phyloP scores from a whole-genome alignment of 2,797 vertebrate genomes.

The Eurystomus glaucurus region DNA sequence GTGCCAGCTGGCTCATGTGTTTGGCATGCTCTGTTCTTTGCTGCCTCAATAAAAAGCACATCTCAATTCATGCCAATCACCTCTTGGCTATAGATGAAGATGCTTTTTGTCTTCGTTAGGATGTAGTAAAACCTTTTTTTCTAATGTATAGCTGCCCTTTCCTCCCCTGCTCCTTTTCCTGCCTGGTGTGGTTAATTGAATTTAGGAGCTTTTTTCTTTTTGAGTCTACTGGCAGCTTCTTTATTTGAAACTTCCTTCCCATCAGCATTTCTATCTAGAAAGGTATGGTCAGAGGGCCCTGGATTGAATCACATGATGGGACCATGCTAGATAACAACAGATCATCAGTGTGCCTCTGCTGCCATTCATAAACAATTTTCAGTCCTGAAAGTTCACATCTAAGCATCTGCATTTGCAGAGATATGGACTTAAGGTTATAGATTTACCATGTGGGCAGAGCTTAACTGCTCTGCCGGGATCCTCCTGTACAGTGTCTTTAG shows the following conservation, averaged over 20 bases:
- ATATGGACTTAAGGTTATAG: not conserved
- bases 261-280: not conserved
- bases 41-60: not conserved
- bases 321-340: not conserved
- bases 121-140: not conserved
- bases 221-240: not conserved
- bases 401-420: not conserved
- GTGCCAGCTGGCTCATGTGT: not conserved
- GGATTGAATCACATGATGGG: not conserved
- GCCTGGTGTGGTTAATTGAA: not conserved
- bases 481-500: fast-evolving
- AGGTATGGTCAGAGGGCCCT: not conserved
- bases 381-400: not conserved
- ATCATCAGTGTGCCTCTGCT: not conserved
- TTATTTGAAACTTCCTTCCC: not conserved
- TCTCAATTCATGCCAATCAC: not conserved
- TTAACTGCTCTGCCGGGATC: not conserved
- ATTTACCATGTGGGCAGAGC: not conserved
- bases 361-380: not conserved
- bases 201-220: not conserved
- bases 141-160: not conserved
- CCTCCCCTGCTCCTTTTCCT: fast-evolving
- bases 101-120: not conserved
- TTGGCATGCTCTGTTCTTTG: not conserved
- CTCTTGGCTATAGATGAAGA: not conserved